Conservation (phyloP, 2,888 invertebrate species). For the Pseudococcus viburni region DNA sequence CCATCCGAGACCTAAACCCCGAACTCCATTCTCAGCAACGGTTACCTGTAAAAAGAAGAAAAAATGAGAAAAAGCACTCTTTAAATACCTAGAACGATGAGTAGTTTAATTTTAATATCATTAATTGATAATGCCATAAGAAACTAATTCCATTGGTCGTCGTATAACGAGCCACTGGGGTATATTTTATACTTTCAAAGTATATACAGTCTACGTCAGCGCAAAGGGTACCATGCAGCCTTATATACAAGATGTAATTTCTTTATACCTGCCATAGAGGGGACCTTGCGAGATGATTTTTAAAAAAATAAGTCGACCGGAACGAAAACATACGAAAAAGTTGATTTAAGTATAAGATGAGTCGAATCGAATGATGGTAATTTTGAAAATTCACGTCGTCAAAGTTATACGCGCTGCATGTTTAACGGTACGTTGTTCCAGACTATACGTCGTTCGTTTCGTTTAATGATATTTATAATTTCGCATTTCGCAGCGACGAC, state of each 20-base stretch:
- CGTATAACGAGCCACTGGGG: neutral
- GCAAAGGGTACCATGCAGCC: no score
- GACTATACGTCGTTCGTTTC: constrained; percentile 26
- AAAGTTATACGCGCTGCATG: neutral
- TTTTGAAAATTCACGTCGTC: constrained; percentile 29
- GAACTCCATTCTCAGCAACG: constrained; percentile 86
- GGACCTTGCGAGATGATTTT: neutral
- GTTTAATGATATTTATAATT: constrained; percentile 48
- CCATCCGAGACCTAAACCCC: constrained; percentile 94
- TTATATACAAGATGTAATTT: constrained; percentile 1
- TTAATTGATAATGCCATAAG: constrained; percentile 5
- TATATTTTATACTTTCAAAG: constrained; percentile 10
- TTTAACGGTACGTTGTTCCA: constrained; percentile 38
- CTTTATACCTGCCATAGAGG: neutral
- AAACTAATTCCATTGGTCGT: constrained; percentile 23
- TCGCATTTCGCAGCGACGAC: neutral
- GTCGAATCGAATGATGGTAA: constrained; percentile 24
- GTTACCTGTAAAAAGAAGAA: constrained; percentile 77
- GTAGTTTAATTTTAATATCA: constrained; percentile 13
- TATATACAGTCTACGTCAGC: neutral
- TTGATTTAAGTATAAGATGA: neutral
- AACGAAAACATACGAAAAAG: constrained; percentile 8
- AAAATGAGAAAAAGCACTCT: neutral
- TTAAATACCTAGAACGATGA: neutral
- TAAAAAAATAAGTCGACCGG: constrained; percentile 9